Evolutionary conservation across 2,888 invertebrate species (phyloP), one percentile per base, ranked within the genome.

Genomic region (Drosophila lutescens): DNA sequence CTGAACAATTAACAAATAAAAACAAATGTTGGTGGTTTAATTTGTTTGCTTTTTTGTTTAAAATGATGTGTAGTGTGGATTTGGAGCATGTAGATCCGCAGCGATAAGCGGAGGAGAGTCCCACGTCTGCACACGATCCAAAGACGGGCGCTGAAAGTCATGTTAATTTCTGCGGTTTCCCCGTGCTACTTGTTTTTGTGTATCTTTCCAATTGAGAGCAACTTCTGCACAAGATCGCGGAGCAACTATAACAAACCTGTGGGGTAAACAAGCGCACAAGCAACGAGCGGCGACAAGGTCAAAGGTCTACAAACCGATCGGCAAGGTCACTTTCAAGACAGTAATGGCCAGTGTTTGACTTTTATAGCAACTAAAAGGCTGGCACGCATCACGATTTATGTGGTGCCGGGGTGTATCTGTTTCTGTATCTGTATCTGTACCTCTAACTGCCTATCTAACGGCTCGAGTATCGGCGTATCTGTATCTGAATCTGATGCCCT

Each of bases 141-240:
- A 30, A 30, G 36, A 23, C 20, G 40, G 30, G 32, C 63, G 47
- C 66, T 34, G 50, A 71, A 53, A 74, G 56, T 71, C 51, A 74
- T 74, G 74, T 66, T 43, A 60, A 54, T 69, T 71, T 43, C 36
- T 34, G 49, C 26, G 36, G 41, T 46, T 49, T 57, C 34, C 44
- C 43, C 61, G 30, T 65, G 65, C 76, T 74, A 63, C 67, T 72
- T 71, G 61, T 73, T 40, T 62, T 30, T 84, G 79, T 86, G 74
- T 83, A 67, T 86, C 84, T 84, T 84, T 80, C 67, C 83, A 88
- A 84, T 84, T 88, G 87, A 65, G 84, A 88, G 84, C 88, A 88
- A 77, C 88, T 81, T 84, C 74, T 80, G 70, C 72, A 69, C 56
- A 56, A 79, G 60, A 71, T 77, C 62, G 30, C 32, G 23, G 23